Evolutionary conservation across 2,113 vertebrate genomes (phyloP).

Genomic region (Mesembrinibis cayennensis): DNA sequence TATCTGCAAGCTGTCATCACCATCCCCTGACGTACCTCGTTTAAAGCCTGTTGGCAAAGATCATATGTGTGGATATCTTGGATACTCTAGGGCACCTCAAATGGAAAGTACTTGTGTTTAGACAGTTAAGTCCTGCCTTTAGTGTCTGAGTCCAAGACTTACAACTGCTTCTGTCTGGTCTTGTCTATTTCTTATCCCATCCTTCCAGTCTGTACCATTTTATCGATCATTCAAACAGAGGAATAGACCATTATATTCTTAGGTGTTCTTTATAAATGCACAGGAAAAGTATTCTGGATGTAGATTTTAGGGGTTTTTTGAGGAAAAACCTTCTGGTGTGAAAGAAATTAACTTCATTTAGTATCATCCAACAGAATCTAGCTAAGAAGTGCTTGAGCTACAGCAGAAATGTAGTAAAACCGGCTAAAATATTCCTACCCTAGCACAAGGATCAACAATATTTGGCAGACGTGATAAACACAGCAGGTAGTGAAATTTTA

Average conservation of each 20-base stretch:
- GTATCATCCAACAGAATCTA: not conserved
- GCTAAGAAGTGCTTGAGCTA: not conserved
- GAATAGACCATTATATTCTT: not conserved
- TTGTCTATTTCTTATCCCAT: not conserved
- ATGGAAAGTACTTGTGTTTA: not conserved
- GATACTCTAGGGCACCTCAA: constrained; percentile 58
- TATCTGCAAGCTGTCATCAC: constrained; percentile 56
- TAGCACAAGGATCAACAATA: not conserved
- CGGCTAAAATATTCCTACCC: not conserved
- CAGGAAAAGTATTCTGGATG: not conserved
- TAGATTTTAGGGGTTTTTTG: not conserved
- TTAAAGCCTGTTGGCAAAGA: constrained; percentile 69
- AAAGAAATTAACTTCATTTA: not conserved
- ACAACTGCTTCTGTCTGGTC: constrained; percentile 17
- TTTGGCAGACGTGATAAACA: not conserved
- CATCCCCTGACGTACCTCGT: constrained; percentile 3
- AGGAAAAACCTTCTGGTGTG: not conserved
- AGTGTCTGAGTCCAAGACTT: not conserved
- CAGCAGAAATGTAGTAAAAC: not conserved
- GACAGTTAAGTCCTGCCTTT: constrained; percentile 39
- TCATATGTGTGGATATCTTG: constrained; percentile 62
- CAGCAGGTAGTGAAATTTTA: not conserved
- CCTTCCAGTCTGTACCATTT: not conserved
- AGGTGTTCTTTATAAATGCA: not conserved
- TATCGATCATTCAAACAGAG: not conserved